Percentiles rank a stretch among this genome's conserved stretches.
These are phyloP conservation scores for Bufo gargarizans DNA, from an alignment of 2,113 vertebrate genomes.

Conservation along the genomic window DNA sequence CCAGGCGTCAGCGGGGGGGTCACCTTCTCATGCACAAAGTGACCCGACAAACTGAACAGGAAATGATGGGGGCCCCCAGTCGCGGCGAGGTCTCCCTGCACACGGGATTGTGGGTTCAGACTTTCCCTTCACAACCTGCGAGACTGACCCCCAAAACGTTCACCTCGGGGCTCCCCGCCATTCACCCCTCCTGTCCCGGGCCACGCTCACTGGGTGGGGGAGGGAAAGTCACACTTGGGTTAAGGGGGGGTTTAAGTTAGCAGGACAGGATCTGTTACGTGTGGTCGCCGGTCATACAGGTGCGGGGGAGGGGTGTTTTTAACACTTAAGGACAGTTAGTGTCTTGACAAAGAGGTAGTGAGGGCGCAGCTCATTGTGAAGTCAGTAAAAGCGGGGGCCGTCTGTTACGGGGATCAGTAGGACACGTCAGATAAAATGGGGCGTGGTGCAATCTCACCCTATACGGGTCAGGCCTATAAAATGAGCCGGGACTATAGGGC, in stretches of 20 bases:
- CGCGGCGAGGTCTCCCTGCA: slow-evolving; percentile 69
- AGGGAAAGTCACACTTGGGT: neutral
- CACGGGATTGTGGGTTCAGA: neutral
- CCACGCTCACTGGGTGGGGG: neutral
- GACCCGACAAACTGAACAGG: slow-evolving; percentile 73
- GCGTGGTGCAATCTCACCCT: neutral
- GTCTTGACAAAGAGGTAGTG: slow-evolving; percentile 26
- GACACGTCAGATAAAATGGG: neutral
- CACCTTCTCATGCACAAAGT: slow-evolving; percentile 86
- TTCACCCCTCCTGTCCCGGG: neutral
- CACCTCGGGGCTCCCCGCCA: neutral
- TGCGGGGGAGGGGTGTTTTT: neutral
- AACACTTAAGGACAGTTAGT: slow-evolving; percentile 26
- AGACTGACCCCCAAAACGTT: neutral
- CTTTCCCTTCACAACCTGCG: slow-evolving; percentile 7
- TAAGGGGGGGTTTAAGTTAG: neutral
- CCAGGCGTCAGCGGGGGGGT: slow-evolving; percentile 62
- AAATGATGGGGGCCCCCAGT: slow-evolving; percentile 85
- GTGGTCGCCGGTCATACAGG: slow-evolving; percentile 6
- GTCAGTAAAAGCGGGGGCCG: slow-evolving; percentile 1
- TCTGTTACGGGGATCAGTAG: slow-evolving; percentile 30
- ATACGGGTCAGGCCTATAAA: slow-evolving; percentile 26
- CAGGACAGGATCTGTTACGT: neutral
- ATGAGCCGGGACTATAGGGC: slow-evolving; percentile 17
- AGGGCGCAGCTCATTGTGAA: neutral